A percentile compares a stretch with the other conserved stretches of the same genome.
phyloP scores from a whole-genome alignment of 23 tunicate genomes.

The Clavelina lepadiformis region DNA sequence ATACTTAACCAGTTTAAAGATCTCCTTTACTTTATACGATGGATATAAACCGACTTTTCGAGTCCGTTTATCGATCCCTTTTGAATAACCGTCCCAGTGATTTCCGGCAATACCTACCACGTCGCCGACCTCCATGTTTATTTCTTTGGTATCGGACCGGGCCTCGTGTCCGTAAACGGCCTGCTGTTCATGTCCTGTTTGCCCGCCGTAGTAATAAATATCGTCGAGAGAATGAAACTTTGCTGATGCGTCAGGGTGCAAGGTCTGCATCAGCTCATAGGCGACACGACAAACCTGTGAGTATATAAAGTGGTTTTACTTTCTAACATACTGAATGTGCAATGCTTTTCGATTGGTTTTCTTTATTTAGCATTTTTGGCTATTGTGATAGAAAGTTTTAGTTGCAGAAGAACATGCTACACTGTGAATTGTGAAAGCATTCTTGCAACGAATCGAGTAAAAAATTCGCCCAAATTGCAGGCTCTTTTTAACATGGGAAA shows the following conservation, averaged over 20 bases:
- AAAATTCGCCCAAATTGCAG: too few relatives aligned
- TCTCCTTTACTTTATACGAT: conserved; percentile 69
- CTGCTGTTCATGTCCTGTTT: conserved; percentile 43
- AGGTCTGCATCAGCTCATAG: conserved; percentile 85
- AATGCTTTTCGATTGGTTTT: neutral
- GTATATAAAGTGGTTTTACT: neutral
- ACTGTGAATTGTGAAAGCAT: too few relatives aligned
- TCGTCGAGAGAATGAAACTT: conserved; percentile 72
- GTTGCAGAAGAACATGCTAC: too few relatives aligned
- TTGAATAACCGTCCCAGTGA: conserved; percentile 91
- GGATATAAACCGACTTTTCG: conserved; percentile 63
- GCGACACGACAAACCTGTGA: conserved; percentile 79
- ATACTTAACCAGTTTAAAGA: conserved; percentile 31
- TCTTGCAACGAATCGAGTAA: too few relatives aligned
- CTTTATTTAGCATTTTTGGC: neutral
- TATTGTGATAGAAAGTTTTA: too few relatives aligned
- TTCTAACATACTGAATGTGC: neutral
- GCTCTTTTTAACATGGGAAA: too few relatives aligned
- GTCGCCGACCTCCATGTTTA: conserved; percentile 65
- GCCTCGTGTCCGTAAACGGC: conserved; percentile 42
- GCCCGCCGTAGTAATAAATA: conserved; percentile 83
- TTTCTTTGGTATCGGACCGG: conserved; percentile 18
- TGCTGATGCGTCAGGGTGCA: conserved; percentile 66
- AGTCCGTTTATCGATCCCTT: conserved; percentile 64
- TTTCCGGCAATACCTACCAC: conserved; percentile 67